phyloP scores from a whole-genome alignment of 2,888 invertebrate species.

The Trachelus troglodyta region DNA sequence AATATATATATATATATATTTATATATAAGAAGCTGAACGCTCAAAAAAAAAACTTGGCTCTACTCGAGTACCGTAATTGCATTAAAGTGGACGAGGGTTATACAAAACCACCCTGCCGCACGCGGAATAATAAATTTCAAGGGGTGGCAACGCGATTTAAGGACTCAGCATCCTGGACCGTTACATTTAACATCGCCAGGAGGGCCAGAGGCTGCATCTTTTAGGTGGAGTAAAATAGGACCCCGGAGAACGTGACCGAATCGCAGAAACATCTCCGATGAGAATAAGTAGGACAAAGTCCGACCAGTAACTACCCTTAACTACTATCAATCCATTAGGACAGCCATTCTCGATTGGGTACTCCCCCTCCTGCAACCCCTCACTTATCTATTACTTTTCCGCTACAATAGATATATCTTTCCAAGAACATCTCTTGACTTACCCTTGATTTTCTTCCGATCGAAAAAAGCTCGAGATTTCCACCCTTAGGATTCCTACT shows the following conservation, averaged over 20 bases:
- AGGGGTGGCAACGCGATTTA: conserved; percentile 43
- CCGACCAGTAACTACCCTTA: too few species aligned
- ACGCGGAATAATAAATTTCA: conserved; percentile 53
- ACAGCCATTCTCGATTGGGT: conserved; percentile 9
- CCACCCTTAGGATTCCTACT: too few species aligned
- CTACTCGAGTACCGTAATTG: conserved; percentile 26
- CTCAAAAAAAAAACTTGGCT: not conserved
- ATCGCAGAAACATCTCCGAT: too few species aligned
- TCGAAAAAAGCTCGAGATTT: too few species aligned
- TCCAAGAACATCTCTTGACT: conserved; percentile 17
- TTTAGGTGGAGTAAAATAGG: too few species aligned
- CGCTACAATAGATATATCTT: too few species aligned
- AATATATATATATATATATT: too few species aligned
- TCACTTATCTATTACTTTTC: too few species aligned
- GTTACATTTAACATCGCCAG: conserved; percentile 17
- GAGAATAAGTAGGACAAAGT: too few species aligned
- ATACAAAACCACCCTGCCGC: conserved; percentile 41
- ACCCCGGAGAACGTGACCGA: too few species aligned
- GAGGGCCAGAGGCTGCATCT: conserved; percentile 8
- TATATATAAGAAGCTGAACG: conserved; percentile 3
- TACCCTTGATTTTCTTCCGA: too few species aligned
- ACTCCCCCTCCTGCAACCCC: too few species aligned
- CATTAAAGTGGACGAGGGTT: conserved; percentile 62
- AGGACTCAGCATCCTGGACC: conserved; percentile 38
- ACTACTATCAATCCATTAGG: conserved; percentile 4